Evolutionary conservation across 2,113 vertebrate genomes (phyloP), one percentile per base, ranked within the genome.

Genomic region (Ochotona princeps): DNA sequence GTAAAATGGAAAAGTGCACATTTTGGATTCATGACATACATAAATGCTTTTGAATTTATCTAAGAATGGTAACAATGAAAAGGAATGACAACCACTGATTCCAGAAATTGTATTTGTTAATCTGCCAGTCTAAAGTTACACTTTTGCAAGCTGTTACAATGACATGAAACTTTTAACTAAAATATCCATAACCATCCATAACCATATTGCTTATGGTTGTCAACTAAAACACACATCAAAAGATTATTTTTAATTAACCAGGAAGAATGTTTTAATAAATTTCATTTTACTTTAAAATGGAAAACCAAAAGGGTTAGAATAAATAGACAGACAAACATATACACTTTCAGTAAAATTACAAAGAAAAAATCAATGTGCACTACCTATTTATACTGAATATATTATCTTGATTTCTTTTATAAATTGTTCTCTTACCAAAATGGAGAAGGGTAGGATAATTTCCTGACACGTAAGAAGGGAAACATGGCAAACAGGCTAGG

Each of bases 401-500:
- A 98, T 90, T 97, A 97, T 97, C 98, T 96, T 97, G 97, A 98
- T 97, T 97, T 97, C 97, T 97, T 98, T 94, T 96, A 98, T 95
- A 98, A 97, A 97, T 98, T 97, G 84, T 98, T 97, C 97, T 98
- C 98, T 98, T 98, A 98, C 98, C 98, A 98, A 98, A 98, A 98
- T 98, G 98, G 98, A 98, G 98, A 98, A 98, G 97, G 98, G 98
- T 97, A 98, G 98, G 98, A 97, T 98, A 98, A 98, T 97, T 97
- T 98, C 98, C 98, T 98, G 98, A 98, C 97, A 98, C 98, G 98
- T 98, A 98, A 98, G 98, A 98, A 98, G 98, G 98, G 97, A 98
- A 98, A 98, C 98, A 98, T 98, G 98, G 98, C 98, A 98, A 98
- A 98, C 98, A 98, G 98, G 98, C 98, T 98, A 98, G 98, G 98